Base-by-base conservation (phyloP, 2,888 invertebrate genomes). In the Erynnis tages region DNA sequence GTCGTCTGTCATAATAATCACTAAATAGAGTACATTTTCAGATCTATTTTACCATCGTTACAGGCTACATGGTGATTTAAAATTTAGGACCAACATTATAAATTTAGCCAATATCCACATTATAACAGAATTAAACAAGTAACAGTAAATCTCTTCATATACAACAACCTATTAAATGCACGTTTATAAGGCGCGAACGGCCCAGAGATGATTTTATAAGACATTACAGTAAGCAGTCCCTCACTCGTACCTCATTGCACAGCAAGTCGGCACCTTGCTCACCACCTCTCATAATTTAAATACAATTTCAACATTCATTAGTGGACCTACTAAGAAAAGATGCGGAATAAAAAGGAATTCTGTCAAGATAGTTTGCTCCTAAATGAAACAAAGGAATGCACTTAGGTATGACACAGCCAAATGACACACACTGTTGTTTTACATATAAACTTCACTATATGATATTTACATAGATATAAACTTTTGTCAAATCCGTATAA, bases 151-250 rank as follows among this genome's bases (percentile, higher is more conserved):
- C 71, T 83, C 80, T 81, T 73, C 75, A 82, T 78, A 82, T 81
- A 79, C 85, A 88, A 88, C 85, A 86, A 84, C 67, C 82, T 86
- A 88, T 76, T 88, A 88, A 88, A 88, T 88, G 88, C 88, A 86
- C 71, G 71, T 79, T 72, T 69, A 62, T 59, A 61, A 73, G 79
- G 81, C 79, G 63, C 63, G 69, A 69, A 73, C 68, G 74, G 75
- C 80, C 81, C 71, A 66, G 67, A 69, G 72, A 62, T 66, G 60
- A 62, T 67, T 67, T 65, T 62, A 66, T 62, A 61, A 64, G 69
- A 65, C 60, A 62, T 58, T 62, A 62, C 56, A 60, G 60, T 66
- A 62, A 63, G 60, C 64, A 61, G 55, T 55, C 54, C 60, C 58
- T 56, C 57, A 54, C 60, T 59, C 66, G 65, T 71, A 69, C 67